phyloP scores from a whole-genome alignment of 2,797 vertebrate genomes.

The Coregonus sp. region DNA sequence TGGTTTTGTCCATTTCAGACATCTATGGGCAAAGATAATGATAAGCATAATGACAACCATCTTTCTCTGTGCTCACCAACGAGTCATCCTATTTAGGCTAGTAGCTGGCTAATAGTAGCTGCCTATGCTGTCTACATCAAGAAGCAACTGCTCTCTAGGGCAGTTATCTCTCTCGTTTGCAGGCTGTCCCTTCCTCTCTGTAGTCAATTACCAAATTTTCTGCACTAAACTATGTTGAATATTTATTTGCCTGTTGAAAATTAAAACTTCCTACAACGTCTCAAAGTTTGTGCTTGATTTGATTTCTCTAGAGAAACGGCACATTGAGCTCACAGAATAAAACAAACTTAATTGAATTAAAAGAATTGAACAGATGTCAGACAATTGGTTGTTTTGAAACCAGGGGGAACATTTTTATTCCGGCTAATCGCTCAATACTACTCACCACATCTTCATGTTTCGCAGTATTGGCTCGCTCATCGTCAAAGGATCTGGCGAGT shows the following conservation, averaged over 20 bases:
- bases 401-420: background rate
- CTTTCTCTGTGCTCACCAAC: background rate
- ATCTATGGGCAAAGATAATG: constrained; percentile 57
- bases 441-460: constrained; percentile 82
- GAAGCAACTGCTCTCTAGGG: too few relatives aligned
- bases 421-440: background rate
- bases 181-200: too few relatives aligned
- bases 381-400: too few relatives aligned
- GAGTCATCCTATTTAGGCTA: background rate
- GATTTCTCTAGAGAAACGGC: background rate
- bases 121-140: too few relatives aligned
- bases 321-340: background rate
- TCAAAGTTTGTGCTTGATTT: background rate
- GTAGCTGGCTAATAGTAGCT: background rate
- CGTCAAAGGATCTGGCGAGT: constrained; percentile 71
- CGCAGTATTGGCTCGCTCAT: constrained; percentile 72
- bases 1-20: constrained; percentile 43
- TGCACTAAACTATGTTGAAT: too few relatives aligned
- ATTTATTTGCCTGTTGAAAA: too few relatives aligned
- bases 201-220: too few relatives aligned
- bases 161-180: too few relatives aligned
- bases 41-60: constrained; percentile 4
- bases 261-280: too few relatives aligned
- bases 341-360: background rate
- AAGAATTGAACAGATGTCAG: background rate